Conservation (phyloP, 1,140 invertebrate genomes). For the Caenorhabditis remanei region DNA sequence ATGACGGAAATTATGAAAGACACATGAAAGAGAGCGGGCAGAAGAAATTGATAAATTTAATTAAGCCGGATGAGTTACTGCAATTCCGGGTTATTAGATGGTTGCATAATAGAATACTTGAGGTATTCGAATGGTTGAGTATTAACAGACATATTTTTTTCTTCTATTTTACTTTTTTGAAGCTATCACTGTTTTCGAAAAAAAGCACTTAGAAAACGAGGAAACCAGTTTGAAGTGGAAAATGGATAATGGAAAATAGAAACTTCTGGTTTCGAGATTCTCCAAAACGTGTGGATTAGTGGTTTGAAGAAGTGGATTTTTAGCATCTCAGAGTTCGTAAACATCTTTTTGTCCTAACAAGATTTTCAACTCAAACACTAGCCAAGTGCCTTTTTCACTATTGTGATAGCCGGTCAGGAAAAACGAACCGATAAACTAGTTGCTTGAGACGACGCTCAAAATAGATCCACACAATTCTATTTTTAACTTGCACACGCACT, state of each 20-base stretch:
- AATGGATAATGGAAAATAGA: constrained; percentile 5
- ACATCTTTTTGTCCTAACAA: constrained; percentile 31
- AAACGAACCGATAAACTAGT: constrained; percentile 33
- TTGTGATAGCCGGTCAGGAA: constrained; percentile 7
- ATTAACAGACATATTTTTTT: too few species aligned
- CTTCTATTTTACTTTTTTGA: neutral
- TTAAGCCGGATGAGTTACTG: constrained; percentile 18
- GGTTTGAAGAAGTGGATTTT: constrained; percentile 7
- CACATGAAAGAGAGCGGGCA: neutral
- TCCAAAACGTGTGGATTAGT: constrained; percentile 25
- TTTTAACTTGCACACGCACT: constrained; percentile 25
- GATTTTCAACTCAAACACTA: constrained; percentile 17
- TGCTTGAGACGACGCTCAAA: neutral
- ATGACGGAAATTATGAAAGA: constrained; percentile 45
- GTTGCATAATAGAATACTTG: neutral
- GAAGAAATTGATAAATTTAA: neutral
- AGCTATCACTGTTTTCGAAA: neutral
- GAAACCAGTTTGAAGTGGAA: constrained; percentile 33
- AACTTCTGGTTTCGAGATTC: neutral
- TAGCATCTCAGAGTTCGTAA: constrained; percentile 36
- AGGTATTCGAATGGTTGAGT: neutral
- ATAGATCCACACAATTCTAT: constrained; percentile 22
- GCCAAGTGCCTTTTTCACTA: neutral
- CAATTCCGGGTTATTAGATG: neutral
- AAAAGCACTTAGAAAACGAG: neutral